phyloP scores from a whole-genome alignment of 1,140 invertebrate genomes.

The Hetaerina americana region DNA sequence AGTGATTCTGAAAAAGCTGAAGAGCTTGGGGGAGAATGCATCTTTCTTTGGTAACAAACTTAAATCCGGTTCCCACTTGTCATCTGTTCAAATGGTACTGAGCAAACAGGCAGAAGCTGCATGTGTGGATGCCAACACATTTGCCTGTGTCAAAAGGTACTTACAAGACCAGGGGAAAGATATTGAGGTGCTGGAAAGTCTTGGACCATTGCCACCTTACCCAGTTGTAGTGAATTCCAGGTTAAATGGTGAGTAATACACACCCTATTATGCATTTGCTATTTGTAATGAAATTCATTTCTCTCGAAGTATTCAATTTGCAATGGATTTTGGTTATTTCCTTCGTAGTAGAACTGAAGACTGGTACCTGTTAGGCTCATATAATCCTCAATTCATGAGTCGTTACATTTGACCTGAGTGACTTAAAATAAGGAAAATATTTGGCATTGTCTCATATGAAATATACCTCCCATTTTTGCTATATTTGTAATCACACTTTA shows the following conservation, averaged over 20 bases:
- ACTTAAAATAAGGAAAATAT: too few relatives aligned
- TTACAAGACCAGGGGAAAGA: slow-evolving; percentile 41
- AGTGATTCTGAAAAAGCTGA: slow-evolving; percentile 38
- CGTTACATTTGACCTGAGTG: too few relatives aligned
- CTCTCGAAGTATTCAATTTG: too few relatives aligned
- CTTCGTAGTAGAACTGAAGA: too few relatives aligned
- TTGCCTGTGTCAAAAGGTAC: slow-evolving; percentile 37
- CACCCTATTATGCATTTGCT: too few relatives aligned
- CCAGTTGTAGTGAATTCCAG: slow-evolving; percentile 41
- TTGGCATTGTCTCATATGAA: too few relatives aligned
- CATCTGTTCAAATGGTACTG: slow-evolving; percentile 44
- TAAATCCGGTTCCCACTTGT: slow-evolving; percentile 42
- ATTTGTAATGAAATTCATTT: too few relatives aligned
- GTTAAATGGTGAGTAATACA: slow-evolving; percentile 35
- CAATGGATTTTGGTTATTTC: too few relatives aligned
- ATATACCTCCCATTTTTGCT: too few relatives aligned
- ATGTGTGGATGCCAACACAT: slow-evolving; percentile 43
- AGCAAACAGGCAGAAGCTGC: slow-evolving; percentile 44
- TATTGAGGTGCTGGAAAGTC: slow-evolving; percentile 38
- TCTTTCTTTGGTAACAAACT: slow-evolving; percentile 44
- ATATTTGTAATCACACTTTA: too few relatives aligned
- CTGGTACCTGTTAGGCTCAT: too few relatives aligned
- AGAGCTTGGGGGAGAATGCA: slow-evolving; percentile 43
- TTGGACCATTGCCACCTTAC: slow-evolving; percentile 45
- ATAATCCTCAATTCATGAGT: too few relatives aligned